Base-by-base conservation (phyloP, 2,113 vertebrate genomes). In the Nibea coibor region DNA sequence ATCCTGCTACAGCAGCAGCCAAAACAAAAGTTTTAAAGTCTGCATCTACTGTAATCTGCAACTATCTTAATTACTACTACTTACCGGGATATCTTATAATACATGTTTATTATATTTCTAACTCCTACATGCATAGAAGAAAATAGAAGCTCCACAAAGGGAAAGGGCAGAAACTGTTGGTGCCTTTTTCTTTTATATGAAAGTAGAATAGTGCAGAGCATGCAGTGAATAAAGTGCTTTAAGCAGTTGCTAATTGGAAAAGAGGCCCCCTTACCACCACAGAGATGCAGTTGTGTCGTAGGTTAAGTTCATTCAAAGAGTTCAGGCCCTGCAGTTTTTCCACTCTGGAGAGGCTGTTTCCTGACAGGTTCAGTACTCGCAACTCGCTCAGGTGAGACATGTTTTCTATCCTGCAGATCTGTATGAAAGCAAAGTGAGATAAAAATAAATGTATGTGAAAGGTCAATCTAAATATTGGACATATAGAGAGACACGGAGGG, bases 331-430 rank as follows among this genome's bases (percentile, higher is more conserved):
- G 95, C 68, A 99, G 92, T 50, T 97, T 97, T 89, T 98, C 97
- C 48, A 97, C 94, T 4, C 91, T 92, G 48, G 90, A 93, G 74
- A 99, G 96, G 59, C 87, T 84, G 91, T 99, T 99, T 79, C 96
- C 95, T 59, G 98, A 96, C 88, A 99, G 95, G 92, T 99, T 99
- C 90, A 99, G 91, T 72, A 97, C 95, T 79, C 93, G 94, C 74
- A 99, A 94, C 69, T 97, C 94, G 26, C 91, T 91, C 82, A 99
- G 91, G 83, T 97, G 96, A 83, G 89, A 91, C 10, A 99, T 68
- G 77, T 97, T 97, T 93, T 98, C 97, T 61, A 99, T 96, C 91
- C 92, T 94, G 76, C 91, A 83, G 85, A 99, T 98, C 98, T 99
- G 92, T 78, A 80, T 87, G 8, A 68, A 77, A 56, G 26, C 53